Evolutionary conservation across 2,797 vertebrate species (phyloP).

Genomic region (Tokudaia muenninki): DNA sequence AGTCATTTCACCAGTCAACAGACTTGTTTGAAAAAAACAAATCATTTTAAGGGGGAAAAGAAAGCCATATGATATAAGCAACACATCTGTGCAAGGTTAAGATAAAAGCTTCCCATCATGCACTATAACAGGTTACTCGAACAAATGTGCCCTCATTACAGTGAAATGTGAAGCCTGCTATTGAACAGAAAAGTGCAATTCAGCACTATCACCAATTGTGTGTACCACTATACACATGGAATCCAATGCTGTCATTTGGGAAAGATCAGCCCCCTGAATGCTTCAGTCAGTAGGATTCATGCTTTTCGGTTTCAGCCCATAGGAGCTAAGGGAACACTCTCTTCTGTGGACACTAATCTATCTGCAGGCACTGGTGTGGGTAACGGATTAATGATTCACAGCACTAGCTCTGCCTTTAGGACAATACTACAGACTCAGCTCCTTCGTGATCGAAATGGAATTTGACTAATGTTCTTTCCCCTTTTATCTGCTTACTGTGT

Average conservation of each 20-base stretch:
- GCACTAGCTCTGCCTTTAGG: slow-evolving; percentile 68
- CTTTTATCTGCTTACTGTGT: slow-evolving; percentile 37
- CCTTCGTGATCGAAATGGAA: slow-evolving; percentile 62
- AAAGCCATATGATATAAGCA: slow-evolving; percentile 39
- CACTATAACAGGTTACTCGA: slow-evolving; percentile 48
- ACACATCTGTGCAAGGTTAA: slow-evolving; percentile 49
- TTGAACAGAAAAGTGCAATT: slow-evolving; percentile 31
- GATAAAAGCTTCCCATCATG: slow-evolving; percentile 54
- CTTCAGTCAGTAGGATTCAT: slow-evolving; percentile 66
- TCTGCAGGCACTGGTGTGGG: slow-evolving; percentile 53
- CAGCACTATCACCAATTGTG: slow-evolving; percentile 44
- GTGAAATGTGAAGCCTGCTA: slow-evolving; percentile 48
- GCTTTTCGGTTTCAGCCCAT: slow-evolving; percentile 60
- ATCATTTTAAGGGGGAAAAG: neutral
- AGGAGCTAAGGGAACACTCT: slow-evolving; percentile 69
- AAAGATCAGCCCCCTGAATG: slow-evolving; percentile 61
- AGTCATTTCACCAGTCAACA: neutral
- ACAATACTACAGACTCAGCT: slow-evolving; percentile 63
- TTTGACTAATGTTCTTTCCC: slow-evolving; percentile 54
- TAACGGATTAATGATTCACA: slow-evolving; percentile 65
- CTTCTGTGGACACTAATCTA: slow-evolving; percentile 42
- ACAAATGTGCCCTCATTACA: slow-evolving; percentile 58
- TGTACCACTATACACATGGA: slow-evolving; percentile 22
- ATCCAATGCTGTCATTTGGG: slow-evolving; percentile 57
- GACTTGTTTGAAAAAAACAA: neutral